Base-by-base conservation (phyloP, 2,113 vertebrate species). In the Lethenteron camtschaticum region DNA sequence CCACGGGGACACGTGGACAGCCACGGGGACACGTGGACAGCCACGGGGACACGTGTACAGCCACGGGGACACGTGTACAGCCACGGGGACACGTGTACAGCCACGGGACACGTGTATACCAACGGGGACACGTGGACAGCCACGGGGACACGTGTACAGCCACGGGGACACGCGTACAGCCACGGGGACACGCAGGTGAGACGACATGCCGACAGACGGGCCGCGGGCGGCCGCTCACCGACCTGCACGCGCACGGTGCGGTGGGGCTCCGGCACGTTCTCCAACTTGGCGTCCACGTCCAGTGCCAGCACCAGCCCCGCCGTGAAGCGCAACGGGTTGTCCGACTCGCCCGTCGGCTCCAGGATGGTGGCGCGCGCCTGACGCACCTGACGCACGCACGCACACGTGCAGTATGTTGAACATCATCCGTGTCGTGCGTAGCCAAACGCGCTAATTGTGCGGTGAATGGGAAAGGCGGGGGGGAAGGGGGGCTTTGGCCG, bases 211-310 rank as follows among this genome's bases (percentile, higher is more conserved):
- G 96, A 89, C 10, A 96, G 86, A 79, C 94, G 95, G 8, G 96
- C 87, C 0, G 79, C 82, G 76, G 71, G 85, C 69, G 94, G 92
- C 3, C 90, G 92, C 14, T 96, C 85, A 41, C 41, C 41, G 41
- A 96, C 94, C 89, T 99, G 90, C 11, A 99, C 86, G 79, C 94
- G 95, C 9, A 99, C 87, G 0, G 79, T 82, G 76, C 71, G 85
- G 69, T 95, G 92, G 3, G 92, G 92, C 14, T 96, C 85, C 73
- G 86, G 87, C 55, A 99, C 84, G 0, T 96, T 88, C 71, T 99
- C 88, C 69, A 99, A 76, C 1, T 87, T 96, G 7, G 94, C 90
- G 16, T 96, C 94, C 0, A 99, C 80, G 73, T 96, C 92, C 68
- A 99, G 76, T 0, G 88, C 92, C 72, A 96, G 85, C 10, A 99